Evolutionary conservation across 2,113 vertebrate genomes (phyloP), one percentile per base, ranked within the genome.

Genomic region (Lota lota): DNA sequence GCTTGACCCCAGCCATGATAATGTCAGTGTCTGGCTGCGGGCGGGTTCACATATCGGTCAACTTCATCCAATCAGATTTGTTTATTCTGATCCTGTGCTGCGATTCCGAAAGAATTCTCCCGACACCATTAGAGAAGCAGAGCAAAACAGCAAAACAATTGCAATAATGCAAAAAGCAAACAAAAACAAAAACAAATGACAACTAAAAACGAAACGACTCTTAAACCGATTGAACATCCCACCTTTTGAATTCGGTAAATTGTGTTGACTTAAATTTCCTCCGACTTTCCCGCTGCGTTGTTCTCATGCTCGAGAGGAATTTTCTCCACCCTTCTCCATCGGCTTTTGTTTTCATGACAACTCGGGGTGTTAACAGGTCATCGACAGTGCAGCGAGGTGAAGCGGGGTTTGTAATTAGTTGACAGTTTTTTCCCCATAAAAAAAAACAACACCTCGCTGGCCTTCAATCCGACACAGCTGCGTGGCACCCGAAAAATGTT

Each of bases 321-420:
- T 66, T 71, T 67, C 61, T 47, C 47, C 19, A n/a, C 12, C 24
- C 72, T 56, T 59, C 56, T 14, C 33, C 16, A 63, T 60, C 61
- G 2, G 22, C 72, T 58, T 84, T 87, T 86, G 79, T 91, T 86
- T 18, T 78, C 40, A 5, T 64, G 73, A 76, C 82, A 74, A 69
- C 69, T 59, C 63, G 14, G 0, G 16, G 63, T 69, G 78, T 88
- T 90, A 79, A 79, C 82, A 89, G 90, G 88, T 90, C 90, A 90
- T 19, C 57, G 77, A 75, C 47, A 2, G 78, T 61, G 81, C 69
- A 73, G 24, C 22, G 61, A 81, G 80, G 82, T 85, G 79, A 73
- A 73, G 79, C 66, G 18, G 40, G 78, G 79, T 72, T 75, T 6
- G 64, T 86, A 88, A 89, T 80, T 87, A 88, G 80, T 79, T 81